These are phyloP conservation scores for Xenopus petersii DNA, from an alignment of 2,797 vertebrate genomes.

Conservation along the genomic window DNA sequence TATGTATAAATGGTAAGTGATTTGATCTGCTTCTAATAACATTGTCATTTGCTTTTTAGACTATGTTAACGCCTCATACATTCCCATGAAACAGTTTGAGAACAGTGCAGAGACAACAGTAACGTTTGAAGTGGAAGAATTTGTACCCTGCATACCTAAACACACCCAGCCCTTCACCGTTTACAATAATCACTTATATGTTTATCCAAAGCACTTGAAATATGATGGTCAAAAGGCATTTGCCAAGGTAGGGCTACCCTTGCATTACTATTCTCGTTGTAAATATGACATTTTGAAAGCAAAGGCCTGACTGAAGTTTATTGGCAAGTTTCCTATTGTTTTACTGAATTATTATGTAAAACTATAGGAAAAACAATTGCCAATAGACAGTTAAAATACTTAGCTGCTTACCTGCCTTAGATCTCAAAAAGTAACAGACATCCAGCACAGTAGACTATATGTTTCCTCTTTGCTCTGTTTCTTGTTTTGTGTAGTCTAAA, in stretches of 20 bases:
- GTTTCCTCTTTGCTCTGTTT: no score
- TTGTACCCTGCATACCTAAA: constrained; percentile 90
- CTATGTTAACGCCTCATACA: constrained; percentile 93
- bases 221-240: constrained; percentile 94
- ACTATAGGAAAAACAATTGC: no score
- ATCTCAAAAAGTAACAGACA: background rate
- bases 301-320: no score
- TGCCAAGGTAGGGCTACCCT: constrained; percentile 76
- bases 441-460: no score
- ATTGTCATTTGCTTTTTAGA: constrained; percentile 69
- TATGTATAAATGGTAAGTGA: background rate
- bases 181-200: constrained; percentile 95
- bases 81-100: constrained; percentile 87
- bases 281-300: no score
- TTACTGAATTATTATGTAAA: no score
- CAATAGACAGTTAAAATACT: no score
- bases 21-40: constrained; percentile 2
- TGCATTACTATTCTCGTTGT: no score
- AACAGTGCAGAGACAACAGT: constrained; percentile 65
- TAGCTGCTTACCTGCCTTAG: no score
- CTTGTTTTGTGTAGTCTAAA: no score
- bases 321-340: no score
- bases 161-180: constrained; percentile 91
- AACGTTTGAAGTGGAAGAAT: constrained; percentile 90
- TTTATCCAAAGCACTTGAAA: constrained; percentile 91